Percentiles rank a stretch among this genome's conserved stretches.
Conservation (phyloP, 2,797 vertebrate species). For the Eutrigla gurnardus region DNA sequence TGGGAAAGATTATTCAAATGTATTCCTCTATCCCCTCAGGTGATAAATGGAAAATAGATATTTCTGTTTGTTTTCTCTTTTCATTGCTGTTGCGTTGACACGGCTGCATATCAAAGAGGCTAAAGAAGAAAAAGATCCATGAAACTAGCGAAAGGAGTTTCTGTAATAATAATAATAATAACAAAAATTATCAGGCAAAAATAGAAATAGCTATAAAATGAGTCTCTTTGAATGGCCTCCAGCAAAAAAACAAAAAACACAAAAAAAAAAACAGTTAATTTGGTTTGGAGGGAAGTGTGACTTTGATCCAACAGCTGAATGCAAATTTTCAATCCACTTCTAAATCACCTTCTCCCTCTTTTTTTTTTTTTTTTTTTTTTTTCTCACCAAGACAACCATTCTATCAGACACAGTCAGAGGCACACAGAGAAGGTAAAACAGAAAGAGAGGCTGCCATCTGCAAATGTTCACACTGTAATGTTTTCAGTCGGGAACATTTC, state of each 20-base stretch:
- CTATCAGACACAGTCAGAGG: conserved; percentile 43
- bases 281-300: conserved; percentile 71
- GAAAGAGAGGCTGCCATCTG: conserved; percentile 24
- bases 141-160: conserved; percentile 55
- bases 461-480: conserved; percentile 42
- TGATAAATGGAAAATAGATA: conserved; percentile 69
- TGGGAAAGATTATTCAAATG: conserved; percentile 75
- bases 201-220: conserved; percentile 72
- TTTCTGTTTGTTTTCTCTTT: conserved; percentile 73
- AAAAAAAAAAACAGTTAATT: conserved; percentile 62
- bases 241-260: conserved; percentile 27
- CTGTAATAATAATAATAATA: conserved; percentile 35
- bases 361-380: conserved; percentile 47
- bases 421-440: conserved; percentile 9
- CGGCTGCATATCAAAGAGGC: conserved; percentile 69
- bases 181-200: conserved; percentile 55
- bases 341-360: conserved; percentile 43
- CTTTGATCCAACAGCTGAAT: conserved; percentile 79
- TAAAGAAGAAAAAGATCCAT: conserved; percentile 51
- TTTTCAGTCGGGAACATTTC: conserved; percentile 48
- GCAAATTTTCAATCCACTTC: conserved; percentile 67
- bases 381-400: conserved; percentile 39
- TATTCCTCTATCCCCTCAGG: conserved; percentile 72
- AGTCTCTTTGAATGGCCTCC: conserved; percentile 59
- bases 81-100: conserved; percentile 59